Conservation (phyloP, 2,888 invertebrate species). For the Aspidapion aeneum region DNA sequence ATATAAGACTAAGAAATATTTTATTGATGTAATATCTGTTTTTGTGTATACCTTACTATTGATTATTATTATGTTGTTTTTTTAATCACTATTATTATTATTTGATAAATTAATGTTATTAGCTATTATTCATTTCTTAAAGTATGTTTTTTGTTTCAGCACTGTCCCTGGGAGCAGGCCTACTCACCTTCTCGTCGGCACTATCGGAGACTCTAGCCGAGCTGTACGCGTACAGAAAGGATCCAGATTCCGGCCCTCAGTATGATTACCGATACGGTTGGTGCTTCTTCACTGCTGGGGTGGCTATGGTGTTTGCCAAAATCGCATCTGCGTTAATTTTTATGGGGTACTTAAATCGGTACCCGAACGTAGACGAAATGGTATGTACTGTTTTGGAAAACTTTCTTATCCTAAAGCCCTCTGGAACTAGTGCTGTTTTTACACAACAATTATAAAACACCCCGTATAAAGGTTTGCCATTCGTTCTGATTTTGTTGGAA, state of each 20-base stretch:
- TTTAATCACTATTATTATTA: too few relatives aligned
- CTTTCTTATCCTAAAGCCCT: too few relatives aligned
- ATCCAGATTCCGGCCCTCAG: slow-evolving; percentile 39
- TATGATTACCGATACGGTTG: slow-evolving; percentile 58
- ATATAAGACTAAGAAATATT: too few relatives aligned
- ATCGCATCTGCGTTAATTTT: slow-evolving; percentile 57
- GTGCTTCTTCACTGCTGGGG: slow-evolving; percentile 60
- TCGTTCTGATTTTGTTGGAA: too few relatives aligned
- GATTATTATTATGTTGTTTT: too few relatives aligned
- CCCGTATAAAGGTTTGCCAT: too few relatives aligned
- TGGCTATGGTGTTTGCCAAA: slow-evolving; percentile 57
- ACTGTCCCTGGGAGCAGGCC: slow-evolving; percentile 56
- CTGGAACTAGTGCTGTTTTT: too few relatives aligned
- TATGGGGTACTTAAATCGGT: slow-evolving; percentile 57
- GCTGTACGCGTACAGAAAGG: slow-evolving; percentile 46
- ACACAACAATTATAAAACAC: too few relatives aligned
- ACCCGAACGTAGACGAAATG: slow-evolving; percentile 60
- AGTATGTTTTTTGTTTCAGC: slow-evolving; percentile 52
- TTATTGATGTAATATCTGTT: too few relatives aligned
- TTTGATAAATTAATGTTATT: too few relatives aligned
- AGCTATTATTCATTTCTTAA: too few relatives aligned
- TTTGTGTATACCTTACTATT: too few relatives aligned
- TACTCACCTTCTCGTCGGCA: slow-evolving; percentile 58
- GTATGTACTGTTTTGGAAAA: slow-evolving; percentile 46
- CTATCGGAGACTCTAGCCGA: slow-evolving; percentile 58